phyloP scores from a whole-genome alignment of 2,113 vertebrate genomes.

The Hydropotes inermis region DNA sequence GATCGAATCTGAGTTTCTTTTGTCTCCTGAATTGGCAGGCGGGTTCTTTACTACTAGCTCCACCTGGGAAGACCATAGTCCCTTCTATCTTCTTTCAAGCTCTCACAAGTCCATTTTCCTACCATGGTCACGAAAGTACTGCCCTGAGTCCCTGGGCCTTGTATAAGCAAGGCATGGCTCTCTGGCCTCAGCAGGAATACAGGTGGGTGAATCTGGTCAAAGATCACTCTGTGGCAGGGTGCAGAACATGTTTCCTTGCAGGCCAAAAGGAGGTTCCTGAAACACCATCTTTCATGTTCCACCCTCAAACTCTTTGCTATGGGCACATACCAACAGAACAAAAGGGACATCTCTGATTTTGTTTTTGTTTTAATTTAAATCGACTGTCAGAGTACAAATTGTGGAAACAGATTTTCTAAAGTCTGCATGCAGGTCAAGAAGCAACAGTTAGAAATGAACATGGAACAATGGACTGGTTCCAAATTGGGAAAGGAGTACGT shows the following conservation, averaged over 20 bases:
- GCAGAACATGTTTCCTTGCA: background rate
- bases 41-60: background rate
- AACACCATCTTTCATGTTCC: background rate
- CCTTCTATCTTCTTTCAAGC: background rate
- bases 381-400: background rate
- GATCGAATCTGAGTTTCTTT: background rate
- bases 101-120: background rate
- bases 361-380: background rate
- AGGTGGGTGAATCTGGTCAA: background rate
- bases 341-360: background rate
- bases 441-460: background rate
- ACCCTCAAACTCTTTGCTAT: background rate
- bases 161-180: fast-evolving
- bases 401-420: background rate
- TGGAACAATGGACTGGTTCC: background rate
- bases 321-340: background rate
- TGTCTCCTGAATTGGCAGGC: background rate
- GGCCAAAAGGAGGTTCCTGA: background rate
- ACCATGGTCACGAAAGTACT: background rate
- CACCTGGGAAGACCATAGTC: background rate
- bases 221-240: background rate
- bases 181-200: background rate
- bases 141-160: background rate
- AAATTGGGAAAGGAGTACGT: background rate
- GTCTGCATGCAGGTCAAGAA: background rate